Evolutionary conservation across 2,888 invertebrate genomes (phyloP).

Genomic region (Ochropacha duplaris): DNA sequence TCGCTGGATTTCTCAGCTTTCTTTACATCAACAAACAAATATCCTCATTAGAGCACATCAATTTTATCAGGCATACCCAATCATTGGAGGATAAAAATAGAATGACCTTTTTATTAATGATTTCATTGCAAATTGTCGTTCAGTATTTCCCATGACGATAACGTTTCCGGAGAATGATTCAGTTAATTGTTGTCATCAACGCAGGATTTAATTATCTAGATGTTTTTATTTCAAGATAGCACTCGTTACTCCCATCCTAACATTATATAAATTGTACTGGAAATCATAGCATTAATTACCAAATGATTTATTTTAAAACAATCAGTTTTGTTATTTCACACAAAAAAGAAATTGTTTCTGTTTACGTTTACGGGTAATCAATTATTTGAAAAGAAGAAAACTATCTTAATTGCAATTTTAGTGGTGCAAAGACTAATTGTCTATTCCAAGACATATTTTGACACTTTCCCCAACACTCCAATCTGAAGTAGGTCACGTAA

Average conservation of each 20-base stretch:
- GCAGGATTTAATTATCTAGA: neutral
- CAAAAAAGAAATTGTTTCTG: neutral
- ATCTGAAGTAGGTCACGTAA: constrained; percentile 4
- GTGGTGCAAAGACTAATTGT: neutral
- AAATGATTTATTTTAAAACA: too few species aligned
- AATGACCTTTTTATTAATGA: neutral
- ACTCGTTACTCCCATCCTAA: neutral
- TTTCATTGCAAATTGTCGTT: neutral
- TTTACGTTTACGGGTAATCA: neutral
- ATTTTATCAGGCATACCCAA: neutral
- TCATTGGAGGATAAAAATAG: neutral
- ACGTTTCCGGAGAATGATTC: constrained; percentile 39
- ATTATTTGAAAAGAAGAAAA: too few species aligned
- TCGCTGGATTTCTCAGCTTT: neutral
- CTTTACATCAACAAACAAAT: neutral
- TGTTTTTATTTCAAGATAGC: neutral
- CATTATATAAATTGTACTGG: neutral
- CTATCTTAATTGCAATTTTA: neutral
- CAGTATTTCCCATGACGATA: constrained; percentile 35
- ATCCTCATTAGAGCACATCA: neutral
- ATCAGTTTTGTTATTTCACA: too few species aligned
- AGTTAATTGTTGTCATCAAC: constrained; percentile 24
- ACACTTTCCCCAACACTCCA: constrained; percentile 1
- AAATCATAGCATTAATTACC: neutral
- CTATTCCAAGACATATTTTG: neutral